A percentile compares a stretch with the other conserved stretches of the same genome.
Conservation (phyloP, 2,888 invertebrate genomes). For the Drosophila ochracea region DNA sequence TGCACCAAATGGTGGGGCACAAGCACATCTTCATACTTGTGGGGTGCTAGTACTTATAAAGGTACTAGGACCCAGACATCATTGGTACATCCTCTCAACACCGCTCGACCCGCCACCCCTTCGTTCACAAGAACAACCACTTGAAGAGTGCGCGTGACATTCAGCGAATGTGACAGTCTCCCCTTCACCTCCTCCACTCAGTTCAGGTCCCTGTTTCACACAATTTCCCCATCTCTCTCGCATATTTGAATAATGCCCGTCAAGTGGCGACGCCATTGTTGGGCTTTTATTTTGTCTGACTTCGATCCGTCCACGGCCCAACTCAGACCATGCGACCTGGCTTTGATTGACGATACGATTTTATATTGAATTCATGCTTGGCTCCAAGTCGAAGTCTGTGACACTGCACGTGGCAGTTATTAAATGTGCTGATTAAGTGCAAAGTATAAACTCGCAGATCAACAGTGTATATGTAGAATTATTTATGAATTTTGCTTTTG, state of each 20-base stretch:
- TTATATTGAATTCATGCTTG: conserved; percentile 56
- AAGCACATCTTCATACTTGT: neutral
- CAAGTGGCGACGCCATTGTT: conserved; percentile 70
- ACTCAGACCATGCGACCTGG: conserved; percentile 11
- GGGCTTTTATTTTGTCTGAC: conserved; percentile 59
- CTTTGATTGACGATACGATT: conserved; percentile 75
- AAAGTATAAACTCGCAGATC: conserved; percentile 56
- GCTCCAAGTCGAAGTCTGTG: conserved; percentile 10
- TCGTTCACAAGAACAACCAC: conserved; percentile 48
- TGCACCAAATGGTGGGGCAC: conserved; percentile 19
- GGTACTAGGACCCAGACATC: neutral
- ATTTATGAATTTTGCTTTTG: conserved; percentile 57
- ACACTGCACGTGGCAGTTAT: conserved; percentile 74
- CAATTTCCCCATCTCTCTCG: conserved; percentile 14
- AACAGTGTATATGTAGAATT: conserved; percentile 32
- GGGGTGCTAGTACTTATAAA: neutral
- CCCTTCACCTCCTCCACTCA: conserved; percentile 1
- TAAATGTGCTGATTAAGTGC: conserved; percentile 78
- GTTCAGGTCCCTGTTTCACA: neutral
- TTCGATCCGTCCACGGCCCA: conserved; percentile 18
- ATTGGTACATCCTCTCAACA: neutral
- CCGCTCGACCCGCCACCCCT: neutral
- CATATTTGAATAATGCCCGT: conserved; percentile 75
- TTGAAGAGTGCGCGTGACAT: conserved; percentile 75
- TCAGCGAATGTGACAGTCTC: conserved; percentile 71